Conservation (phyloP, 2,113 vertebrate genomes). For the Prunella fulvescens region DNA sequence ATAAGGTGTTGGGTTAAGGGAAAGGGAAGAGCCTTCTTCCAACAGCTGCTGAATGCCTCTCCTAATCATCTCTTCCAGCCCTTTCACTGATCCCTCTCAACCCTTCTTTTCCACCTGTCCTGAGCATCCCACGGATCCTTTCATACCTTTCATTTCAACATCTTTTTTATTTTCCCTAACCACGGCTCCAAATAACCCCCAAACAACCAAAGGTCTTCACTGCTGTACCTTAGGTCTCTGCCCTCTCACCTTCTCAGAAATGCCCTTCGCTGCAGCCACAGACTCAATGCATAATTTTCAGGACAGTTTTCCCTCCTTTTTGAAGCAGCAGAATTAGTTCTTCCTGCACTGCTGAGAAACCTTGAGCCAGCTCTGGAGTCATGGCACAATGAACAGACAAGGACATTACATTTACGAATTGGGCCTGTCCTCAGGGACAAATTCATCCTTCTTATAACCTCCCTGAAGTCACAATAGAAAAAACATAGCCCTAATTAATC, state of each 20-base stretch:
- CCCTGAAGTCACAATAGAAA: not conserved
- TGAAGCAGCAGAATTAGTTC: not conserved
- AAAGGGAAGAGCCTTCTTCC: not conserved
- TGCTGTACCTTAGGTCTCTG: not conserved
- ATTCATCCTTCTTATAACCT: conserved; percentile 8
- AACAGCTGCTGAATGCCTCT: not conserved
- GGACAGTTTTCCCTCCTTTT: not conserved
- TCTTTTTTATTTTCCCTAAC: not conserved
- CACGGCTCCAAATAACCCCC: not conserved
- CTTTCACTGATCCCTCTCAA: not conserved
- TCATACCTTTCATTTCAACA: not conserved
- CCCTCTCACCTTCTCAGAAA: not conserved
- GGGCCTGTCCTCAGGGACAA: not conserved
- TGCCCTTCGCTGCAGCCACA: not conserved
- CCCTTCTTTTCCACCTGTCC: not conserved
- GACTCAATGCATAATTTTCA: not conserved
- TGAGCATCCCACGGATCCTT: not conserved
- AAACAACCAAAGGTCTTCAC: not conserved
- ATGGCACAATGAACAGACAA: not conserved
- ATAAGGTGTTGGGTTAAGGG: not conserved
- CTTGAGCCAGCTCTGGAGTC: not conserved
- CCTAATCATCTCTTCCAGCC: not conserved
- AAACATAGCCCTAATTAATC: conserved; percentile 32
- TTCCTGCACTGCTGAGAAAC: not conserved
- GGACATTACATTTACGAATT: not conserved